Evolutionary conservation across 1,140 invertebrate species (phyloP), one percentile per base, ranked within the genome.

Genomic region (Conus ventricosus): DNA sequence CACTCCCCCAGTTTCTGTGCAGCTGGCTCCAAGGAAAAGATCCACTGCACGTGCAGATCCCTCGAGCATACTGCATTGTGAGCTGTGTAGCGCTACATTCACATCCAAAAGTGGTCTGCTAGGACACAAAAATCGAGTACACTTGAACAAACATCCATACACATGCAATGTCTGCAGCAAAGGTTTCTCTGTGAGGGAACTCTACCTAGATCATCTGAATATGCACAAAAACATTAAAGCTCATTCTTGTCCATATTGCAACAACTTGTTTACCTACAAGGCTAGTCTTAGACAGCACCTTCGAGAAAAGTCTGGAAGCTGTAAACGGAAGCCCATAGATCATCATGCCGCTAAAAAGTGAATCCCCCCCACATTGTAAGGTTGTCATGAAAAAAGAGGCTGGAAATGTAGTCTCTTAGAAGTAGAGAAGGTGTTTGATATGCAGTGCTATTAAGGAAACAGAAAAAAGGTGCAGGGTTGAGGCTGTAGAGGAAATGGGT

Each of bases 161-260:
- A 84, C 6, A 0, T 84, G 82, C 57, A 5, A 54, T 15, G 27
- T 84, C 23, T 84, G 82, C 23, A 51, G 55, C 0, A 84, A 39
- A 63, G 82, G 82, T 15, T 84, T 84, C 82, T 17, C 25, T 15
- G 57, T 84, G 8, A 60, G 25, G 8, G 82, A 84, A n/a, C 57
- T 63, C 25, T 84, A 25, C 27, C 54, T 17, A 5, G 82, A 67
- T 27, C 82, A 84, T 23, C 54, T 84, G 20, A 84, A 84, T n/a
- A 84, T 84, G 82, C 82, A 84, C 82, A 84, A 84, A 55, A 60
- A 84, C 55, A 39, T 84, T 23, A 84, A 84, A 51, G 57, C 54
- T 63, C 57, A 63, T n/a, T 11, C 23, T 5, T 84, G 82, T 23
- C 82, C 82, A 3, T 15, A 63, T n/a, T 84, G 82, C 27, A 6